Base-by-base conservation (phyloP, 2,113 vertebrate genomes). In the Fulmarus glacialis region DNA sequence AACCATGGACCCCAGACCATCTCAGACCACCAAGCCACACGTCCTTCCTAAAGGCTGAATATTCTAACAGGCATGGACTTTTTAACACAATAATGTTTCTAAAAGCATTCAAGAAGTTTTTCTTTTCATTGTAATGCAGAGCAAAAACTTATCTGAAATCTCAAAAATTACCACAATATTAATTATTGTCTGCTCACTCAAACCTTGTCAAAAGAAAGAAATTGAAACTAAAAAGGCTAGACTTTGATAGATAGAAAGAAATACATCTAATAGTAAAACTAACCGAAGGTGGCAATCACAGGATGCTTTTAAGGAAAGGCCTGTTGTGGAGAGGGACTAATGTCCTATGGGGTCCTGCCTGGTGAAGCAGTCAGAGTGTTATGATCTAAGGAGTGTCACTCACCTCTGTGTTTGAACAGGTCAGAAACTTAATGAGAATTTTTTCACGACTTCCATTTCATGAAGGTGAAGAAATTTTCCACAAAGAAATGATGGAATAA, bases 351-450 rank as follows among this genome's bases (percentile, higher is more conserved):
- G 7, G 24, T 70, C 59, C 40, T 83, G 9, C 20, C 34, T 84
- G 21, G 16, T 66, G 26, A 89, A 90, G 15, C 3, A 64, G 52
- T 19, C 24, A 55, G 27, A 63, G 15, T 9, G 36, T 67, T 42
- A 24, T 17, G 5, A 8, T 50, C 6, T n/a, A 67, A 66, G 15
- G 5, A 3, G 10, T 60, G 27, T 0, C 0, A 17, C 8, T 60
- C 18, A 72, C 4, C 11, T 64, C 8, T 80, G 7, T 36, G 10
- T 80, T 24, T 56, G 34, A 53, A 24, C 4, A 73, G 55, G 48
- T 73, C 27, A 78, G 55, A 81, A 73, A 70, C 3, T 45, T 42
- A 22, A 30, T n/a, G 45, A 30, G 12, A 38, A 19, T n/a, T 48
- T 67, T 63, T 79, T 56, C 34, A 45, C 11, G 0, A 36, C 6